Evolutionary conservation across 2,888 invertebrate genomes (phyloP).

Genomic region (Phyllotreta cruciferae): DNA sequence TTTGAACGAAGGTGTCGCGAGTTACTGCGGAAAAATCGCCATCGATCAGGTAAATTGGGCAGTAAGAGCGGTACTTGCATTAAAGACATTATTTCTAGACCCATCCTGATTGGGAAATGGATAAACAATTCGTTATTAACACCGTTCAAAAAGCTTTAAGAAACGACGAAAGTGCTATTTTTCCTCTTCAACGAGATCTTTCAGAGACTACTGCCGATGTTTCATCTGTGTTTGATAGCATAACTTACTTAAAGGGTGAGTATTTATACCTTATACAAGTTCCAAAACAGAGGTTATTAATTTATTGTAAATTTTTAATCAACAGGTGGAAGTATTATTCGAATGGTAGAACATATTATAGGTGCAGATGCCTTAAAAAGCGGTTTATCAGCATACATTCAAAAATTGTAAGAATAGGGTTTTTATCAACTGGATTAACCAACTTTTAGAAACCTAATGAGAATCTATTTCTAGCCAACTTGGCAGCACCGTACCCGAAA

Average conservation of each 20-base stretch:
- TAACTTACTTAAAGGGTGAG: constrained; percentile 57
- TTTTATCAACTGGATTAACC: not conserved
- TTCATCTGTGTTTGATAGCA: constrained; percentile 68
- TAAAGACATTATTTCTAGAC: constrained; percentile 46
- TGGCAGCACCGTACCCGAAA: constrained; percentile 23
- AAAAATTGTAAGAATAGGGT: constrained; percentile 37
- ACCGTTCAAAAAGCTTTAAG: constrained; percentile 71
- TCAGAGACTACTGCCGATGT: constrained; percentile 67
- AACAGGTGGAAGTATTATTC: constrained; percentile 39
- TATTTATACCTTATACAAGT: not conserved
- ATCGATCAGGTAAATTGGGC: constrained; percentile 41
- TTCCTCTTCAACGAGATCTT: constrained; percentile 66
- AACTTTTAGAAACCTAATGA: constrained; percentile 14
- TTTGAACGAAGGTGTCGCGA: constrained; percentile 79
- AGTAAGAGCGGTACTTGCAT: not conserved
- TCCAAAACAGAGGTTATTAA: not conserved
- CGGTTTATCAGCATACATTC: constrained; percentile 41
- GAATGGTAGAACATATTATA: constrained; percentile 45
- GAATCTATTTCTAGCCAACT: constrained; percentile 29
- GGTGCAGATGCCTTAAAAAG: constrained; percentile 37
- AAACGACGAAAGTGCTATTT: constrained; percentile 66
- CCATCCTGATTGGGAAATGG: constrained; percentile 66
- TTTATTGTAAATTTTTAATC: not conserved
- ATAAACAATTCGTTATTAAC: constrained; percentile 73
- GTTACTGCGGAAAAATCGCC: constrained; percentile 74